Evolutionary conservation across 2,888 invertebrate species (phyloP).

Genomic region (Rugalucina vietnamica): DNA sequence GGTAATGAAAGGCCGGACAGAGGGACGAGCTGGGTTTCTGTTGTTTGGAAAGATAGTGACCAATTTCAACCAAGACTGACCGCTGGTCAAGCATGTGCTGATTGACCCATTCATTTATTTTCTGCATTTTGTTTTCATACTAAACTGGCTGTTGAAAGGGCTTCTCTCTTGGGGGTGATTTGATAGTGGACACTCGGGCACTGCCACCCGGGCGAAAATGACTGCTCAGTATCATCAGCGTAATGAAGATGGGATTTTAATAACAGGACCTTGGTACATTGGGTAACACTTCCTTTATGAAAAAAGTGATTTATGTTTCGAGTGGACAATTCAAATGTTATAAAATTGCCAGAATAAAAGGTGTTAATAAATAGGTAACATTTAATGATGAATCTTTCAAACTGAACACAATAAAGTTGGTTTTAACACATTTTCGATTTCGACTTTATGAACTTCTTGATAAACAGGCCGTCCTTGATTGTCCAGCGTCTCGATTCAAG

Average conservation of each 20-base stretch:
- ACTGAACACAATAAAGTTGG: neutral
- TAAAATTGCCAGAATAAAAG: neutral
- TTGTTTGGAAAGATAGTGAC: constrained; percentile 29
- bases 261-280: constrained; percentile 39
- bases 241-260: constrained; percentile 59
- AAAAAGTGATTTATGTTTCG: neutral
- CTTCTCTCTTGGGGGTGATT: constrained; percentile 41
- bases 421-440: no score
- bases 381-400: neutral
- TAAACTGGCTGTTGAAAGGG: constrained; percentile 50
- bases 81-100: constrained; percentile 43
- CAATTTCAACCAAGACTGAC: constrained; percentile 19
- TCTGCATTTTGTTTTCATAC: constrained; percentile 54
- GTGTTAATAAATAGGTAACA: constrained; percentile 1
- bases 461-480: no score
- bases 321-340: neutral
- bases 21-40: constrained; percentile 48
- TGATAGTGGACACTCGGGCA: constrained; percentile 2
- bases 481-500: no score
- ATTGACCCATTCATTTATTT: constrained; percentile 52
- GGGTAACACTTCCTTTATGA: constrained; percentile 1
- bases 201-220: constrained; percentile 17
- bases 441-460: no score
- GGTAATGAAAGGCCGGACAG: constrained; percentile 62
- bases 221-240: constrained; percentile 16